Conservation (phyloP, 2,888 invertebrate genomes). For the Pachycephus smyrnensis region DNA sequence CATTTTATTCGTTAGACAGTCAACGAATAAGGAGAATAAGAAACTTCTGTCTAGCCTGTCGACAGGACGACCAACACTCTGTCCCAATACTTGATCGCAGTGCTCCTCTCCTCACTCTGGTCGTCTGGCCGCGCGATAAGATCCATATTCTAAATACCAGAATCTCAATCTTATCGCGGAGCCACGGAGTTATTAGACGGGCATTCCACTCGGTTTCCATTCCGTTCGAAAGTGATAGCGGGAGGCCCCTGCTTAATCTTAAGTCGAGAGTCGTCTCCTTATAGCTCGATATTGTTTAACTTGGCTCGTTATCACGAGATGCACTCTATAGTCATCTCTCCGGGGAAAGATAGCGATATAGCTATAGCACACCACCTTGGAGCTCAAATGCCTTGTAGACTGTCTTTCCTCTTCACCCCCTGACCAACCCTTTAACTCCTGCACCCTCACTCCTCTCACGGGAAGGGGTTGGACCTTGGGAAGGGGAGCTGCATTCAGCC, state of each 20-base stretch:
- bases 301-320: slow-evolving; percentile 66
- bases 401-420: slow-evolving; percentile 24
- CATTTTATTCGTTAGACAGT: not conserved
- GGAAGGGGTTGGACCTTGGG: slow-evolving; percentile 41
- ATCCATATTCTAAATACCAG: slow-evolving; percentile 7
- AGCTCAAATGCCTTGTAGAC: slow-evolving; percentile 33
- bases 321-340: slow-evolving; percentile 65
- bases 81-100: not conserved
- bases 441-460: slow-evolving; percentile 24
- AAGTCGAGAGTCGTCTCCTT: slow-evolving; percentile 45
- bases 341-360: slow-evolving; percentile 52
- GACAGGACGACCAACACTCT: not conserved
- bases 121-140: slow-evolving; percentile 1
- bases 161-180: slow-evolving; percentile 10
- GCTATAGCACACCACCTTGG: slow-evolving; percentile 44
- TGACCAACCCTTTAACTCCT: slow-evolving; percentile 27
- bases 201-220: slow-evolving; percentile 12
- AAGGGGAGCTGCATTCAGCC: slow-evolving; percentile 60
- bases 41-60: not conserved
- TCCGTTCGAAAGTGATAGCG: slow-evolving; percentile 15
- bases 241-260: slow-evolving; percentile 57
- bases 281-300: slow-evolving; percentile 66
- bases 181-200: slow-evolving; percentile 9
- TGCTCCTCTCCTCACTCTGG: not conserved
- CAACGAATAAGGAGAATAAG: not conserved